A percentile compares a stretch with the other conserved stretches of the same genome.
These are phyloP conservation scores for Esox niger DNA, from an alignment of 2,113 vertebrate genomes.

Conservation along the genomic window DNA sequence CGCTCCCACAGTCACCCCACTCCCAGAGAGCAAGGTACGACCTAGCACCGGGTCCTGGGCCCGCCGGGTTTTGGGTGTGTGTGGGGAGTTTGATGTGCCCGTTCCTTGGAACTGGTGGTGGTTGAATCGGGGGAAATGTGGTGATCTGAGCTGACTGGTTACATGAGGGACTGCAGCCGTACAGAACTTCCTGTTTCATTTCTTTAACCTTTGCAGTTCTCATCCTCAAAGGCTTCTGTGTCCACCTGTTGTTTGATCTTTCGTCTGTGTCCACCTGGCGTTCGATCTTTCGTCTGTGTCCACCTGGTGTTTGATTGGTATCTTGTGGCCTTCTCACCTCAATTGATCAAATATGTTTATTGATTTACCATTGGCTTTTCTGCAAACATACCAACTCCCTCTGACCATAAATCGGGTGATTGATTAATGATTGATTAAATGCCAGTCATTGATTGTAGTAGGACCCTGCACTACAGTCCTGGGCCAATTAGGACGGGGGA, in stretches of 20 bases:
- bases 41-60: constrained; percentile 24
- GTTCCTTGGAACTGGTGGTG: neutral
- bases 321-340: neutral
- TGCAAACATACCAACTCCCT: too few relatives aligned
- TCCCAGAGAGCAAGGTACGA: constrained; percentile 81
- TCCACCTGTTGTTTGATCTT: constrained; percentile 6
- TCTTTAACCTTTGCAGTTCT: neutral
- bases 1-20: constrained; percentile 33
- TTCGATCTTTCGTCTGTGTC: neutral
- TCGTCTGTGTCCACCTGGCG: neutral
- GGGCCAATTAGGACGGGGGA: neutral
- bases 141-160: too few relatives aligned
- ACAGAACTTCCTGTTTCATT: too few relatives aligned
- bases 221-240: constrained; percentile 42
- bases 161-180: too few relatives aligned
- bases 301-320: constrained; percentile 1
- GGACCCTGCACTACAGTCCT: constrained; percentile 46
- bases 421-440: neutral
- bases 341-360: neutral
- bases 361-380: neutral
- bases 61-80: constrained; percentile 25
- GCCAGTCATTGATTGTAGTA: neutral
- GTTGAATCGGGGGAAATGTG: neutral
- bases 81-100: neutral
- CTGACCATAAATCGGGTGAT: too few relatives aligned